A percentile compares a stretch with the other conserved stretches of the same genome.
phyloP scores from a whole-genome alignment of 2,888 invertebrate genomes.

The Dryocosmus kuriphilus region DNA sequence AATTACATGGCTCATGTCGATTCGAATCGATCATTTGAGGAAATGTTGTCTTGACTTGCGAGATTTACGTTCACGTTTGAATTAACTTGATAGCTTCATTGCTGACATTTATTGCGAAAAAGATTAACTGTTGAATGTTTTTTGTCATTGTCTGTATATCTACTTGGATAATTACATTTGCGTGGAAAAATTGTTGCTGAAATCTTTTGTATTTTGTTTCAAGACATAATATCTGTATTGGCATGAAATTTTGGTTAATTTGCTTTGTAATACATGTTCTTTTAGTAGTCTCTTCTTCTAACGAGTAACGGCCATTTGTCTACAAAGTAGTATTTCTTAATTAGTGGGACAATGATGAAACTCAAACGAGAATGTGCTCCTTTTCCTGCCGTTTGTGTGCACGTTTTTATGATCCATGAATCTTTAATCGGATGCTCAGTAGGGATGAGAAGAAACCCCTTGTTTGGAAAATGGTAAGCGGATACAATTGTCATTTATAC shows the following conservation, averaged over 20 bases:
- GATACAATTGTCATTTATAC: constrained; percentile 72
- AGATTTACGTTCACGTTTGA: constrained; percentile 3
- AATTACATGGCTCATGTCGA: constrained; percentile 20
- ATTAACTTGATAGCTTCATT: constrained; percentile 4
- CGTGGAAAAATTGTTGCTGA: not conserved
- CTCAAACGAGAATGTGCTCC: constrained; percentile 49
- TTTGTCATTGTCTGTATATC: not conserved
- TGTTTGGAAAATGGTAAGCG: constrained; percentile 62
- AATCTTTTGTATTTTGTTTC: not conserved
- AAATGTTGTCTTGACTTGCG: not conserved
- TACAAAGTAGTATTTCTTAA: constrained; percentile 58
- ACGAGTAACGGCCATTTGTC: not conserved
- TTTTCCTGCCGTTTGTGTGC: constrained; percentile 36
- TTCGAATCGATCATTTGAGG: not conserved
- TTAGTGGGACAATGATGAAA: constrained; percentile 59
- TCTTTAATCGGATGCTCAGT: constrained; percentile 62
- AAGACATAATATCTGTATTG: not conserved
- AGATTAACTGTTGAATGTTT: not conserved
- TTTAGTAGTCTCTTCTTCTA: no score
- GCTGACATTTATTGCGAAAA: not conserved
- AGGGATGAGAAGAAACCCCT: constrained; percentile 1
- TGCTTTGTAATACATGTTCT: no score
- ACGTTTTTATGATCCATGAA: constrained; percentile 69
- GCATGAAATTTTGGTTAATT: no score
- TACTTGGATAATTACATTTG: not conserved